A percentile compares a stretch with the other conserved stretches of the same genome.
These are phyloP conservation scores for Neomonachus schauinslandi DNA, from an alignment of 2,113 vertebrate genomes.

Conservation along the genomic window DNA sequence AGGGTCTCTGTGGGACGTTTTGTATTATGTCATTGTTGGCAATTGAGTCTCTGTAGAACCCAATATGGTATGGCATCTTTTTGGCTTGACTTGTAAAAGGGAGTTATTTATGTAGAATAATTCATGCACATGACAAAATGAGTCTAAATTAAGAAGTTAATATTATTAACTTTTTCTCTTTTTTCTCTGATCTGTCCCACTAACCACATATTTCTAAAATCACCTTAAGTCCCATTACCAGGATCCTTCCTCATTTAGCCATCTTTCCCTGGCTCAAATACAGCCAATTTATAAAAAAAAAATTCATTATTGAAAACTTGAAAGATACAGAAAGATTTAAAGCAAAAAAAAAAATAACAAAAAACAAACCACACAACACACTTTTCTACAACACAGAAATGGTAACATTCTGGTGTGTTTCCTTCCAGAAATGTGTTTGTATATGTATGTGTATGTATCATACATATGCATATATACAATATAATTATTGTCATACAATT, in stretches of 20 bases:
- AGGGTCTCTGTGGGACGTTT: slow-evolving; percentile 50
- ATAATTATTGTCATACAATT: neutral
- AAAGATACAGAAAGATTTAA: neutral
- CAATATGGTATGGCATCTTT: slow-evolving; percentile 39
- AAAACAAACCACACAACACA: neutral
- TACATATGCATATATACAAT: neutral
- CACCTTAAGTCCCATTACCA: no score
- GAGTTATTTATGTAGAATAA: slow-evolving; percentile 30
- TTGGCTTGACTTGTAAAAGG: slow-evolving; percentile 40
- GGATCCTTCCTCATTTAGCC: no score
- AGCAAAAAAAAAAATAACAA: neutral
- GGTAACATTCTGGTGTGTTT: neutral
- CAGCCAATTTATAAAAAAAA: neutral
- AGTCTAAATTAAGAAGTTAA: slow-evolving; percentile 40
- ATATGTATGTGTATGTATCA: neutral
- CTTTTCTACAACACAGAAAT: neutral
- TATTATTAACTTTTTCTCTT: slow-evolving; percentile 6
- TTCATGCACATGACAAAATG: neutral
- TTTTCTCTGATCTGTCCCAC: no score
- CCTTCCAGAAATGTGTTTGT: neutral
- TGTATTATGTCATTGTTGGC: slow-evolving; percentile 54
- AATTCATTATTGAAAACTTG: neutral
- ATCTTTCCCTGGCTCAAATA: no score
- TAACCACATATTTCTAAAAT: no score
- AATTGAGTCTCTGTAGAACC: neutral